Percentiles rank a stretch among this genome's conserved stretches.
phyloP scores from a whole-genome alignment of 2,888 invertebrate genomes.

The Noctua janthe region DNA sequence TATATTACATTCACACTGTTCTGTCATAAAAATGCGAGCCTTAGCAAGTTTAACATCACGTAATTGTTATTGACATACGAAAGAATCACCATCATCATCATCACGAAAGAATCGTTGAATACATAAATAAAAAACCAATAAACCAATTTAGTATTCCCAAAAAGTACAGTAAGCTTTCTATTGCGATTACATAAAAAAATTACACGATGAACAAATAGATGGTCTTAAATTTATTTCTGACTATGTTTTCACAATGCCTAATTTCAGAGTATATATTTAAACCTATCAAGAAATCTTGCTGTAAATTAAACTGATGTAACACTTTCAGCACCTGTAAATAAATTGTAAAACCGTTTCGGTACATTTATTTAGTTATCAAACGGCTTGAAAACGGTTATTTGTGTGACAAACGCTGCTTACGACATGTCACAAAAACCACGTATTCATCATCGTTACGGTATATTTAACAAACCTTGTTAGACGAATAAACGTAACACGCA shows the following conservation, averaged over 20 bases:
- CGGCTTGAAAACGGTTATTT: slow-evolving; percentile 30
- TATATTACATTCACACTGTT: background rate
- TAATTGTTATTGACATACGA: background rate
- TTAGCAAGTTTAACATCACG: background rate
- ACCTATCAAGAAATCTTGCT: background rate
- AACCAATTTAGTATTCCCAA: slow-evolving; percentile 45
- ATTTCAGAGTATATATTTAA: slow-evolving; percentile 1
- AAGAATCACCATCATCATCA: background rate
- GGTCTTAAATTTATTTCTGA: background rate
- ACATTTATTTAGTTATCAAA: slow-evolving; percentile 48
- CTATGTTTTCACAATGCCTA: slow-evolving; percentile 19
- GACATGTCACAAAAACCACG: slow-evolving; percentile 57
- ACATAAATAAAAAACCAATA: background rate
- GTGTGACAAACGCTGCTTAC: slow-evolving; percentile 40
- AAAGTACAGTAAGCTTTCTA: slow-evolving; percentile 41
- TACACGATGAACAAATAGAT: background rate
- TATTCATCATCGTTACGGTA: slow-evolving; percentile 62
- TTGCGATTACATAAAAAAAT: slow-evolving; percentile 12
- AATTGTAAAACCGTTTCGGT: slow-evolving; percentile 44
- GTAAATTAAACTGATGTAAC: slow-evolving; percentile 32
- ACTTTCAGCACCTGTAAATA: slow-evolving; percentile 28
- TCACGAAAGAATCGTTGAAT: background rate
- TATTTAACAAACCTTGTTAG: slow-evolving; percentile 63
- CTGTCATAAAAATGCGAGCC: background rate
- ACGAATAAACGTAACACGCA: slow-evolving; percentile 55